phyloP scores from a whole-genome alignment of 2,113 vertebrate species.

The Channa maculata region DNA sequence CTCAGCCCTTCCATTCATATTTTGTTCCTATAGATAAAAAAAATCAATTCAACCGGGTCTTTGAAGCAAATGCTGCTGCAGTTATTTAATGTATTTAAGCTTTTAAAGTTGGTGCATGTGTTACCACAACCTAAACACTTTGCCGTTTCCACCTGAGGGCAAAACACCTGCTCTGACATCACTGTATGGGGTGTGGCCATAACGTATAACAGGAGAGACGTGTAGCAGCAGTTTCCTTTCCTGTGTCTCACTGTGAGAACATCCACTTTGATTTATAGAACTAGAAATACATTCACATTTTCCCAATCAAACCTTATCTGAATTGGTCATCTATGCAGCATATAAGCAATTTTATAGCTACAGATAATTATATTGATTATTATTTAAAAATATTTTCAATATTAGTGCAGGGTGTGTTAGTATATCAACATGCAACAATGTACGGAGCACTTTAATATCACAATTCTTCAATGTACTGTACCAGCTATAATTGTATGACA shows the following conservation, averaged over 20 bases:
- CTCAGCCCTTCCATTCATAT: no score
- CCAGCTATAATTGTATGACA: conserved; percentile 26
- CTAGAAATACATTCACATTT: not conserved
- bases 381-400: not conserved
- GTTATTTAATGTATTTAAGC: no score
- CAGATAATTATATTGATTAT: not conserved
- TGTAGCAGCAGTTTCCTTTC: not conserved
- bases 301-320: not conserved
- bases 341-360: not conserved
- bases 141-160: not conserved
- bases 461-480: not conserved
- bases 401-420: not conserved
- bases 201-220: not conserved
- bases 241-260: not conserved
- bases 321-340: not conserved
- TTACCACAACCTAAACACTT: not conserved
- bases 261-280: not conserved
- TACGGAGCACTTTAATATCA: conserved; percentile 15
- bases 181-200: not conserved
- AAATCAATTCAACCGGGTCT: not conserved
- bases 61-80: not conserved
- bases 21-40: no score
- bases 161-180: not conserved
- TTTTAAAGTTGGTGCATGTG: not conserved
- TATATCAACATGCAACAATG: not conserved